Evolutionary conservation across 2,888 invertebrate species (phyloP).

Genomic region (Andrena bucephala): DNA sequence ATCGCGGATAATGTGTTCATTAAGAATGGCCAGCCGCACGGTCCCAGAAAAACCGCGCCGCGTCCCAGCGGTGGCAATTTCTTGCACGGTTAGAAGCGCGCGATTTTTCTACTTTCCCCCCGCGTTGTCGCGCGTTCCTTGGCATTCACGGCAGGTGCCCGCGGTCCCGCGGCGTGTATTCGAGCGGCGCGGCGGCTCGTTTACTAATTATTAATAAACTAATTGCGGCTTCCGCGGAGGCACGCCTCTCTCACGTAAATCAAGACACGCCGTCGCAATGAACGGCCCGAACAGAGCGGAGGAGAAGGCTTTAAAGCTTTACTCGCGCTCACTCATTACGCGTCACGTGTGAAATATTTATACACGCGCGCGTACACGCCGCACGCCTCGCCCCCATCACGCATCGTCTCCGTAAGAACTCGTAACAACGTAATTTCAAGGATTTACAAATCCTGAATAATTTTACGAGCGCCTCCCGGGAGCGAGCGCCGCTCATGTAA

Average conservation of each 20-base stretch:
- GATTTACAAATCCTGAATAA: constrained; percentile 60
- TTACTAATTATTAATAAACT: constrained; percentile 84
- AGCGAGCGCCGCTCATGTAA: constrained; percentile 22
- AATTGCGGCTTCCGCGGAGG: constrained; percentile 83
- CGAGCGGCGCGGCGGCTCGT: constrained; percentile 75
- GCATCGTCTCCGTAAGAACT: constrained; percentile 48
- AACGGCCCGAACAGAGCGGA: constrained; percentile 41
- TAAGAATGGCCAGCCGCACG: constrained; percentile 1
- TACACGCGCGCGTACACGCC: constrained; percentile 29
- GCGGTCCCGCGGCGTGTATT: constrained; percentile 58
- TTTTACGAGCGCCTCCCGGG: constrained; percentile 43
- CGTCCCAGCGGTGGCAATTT: neutral
- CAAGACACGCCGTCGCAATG: constrained; percentile 79
- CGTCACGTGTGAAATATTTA: constrained; percentile 71
- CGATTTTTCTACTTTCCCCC: neutral
- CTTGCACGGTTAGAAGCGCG: neutral
- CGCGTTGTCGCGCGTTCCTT: constrained; percentile 21
- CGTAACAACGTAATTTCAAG: constrained; percentile 63
- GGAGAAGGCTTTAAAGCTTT: constrained; percentile 60
- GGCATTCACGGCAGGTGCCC: constrained; percentile 42
- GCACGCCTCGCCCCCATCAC: constrained; percentile 23
- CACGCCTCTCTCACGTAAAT: constrained; percentile 83
- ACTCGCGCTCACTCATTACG: constrained; percentile 72
- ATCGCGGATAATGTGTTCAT: constrained; percentile 45
- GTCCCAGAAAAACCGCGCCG: constrained; percentile 18